Evolutionary conservation across 2,113 vertebrate genomes (phyloP), one percentile per base, ranked within the genome.

Genomic region (Lophotis ruficrista): DNA sequence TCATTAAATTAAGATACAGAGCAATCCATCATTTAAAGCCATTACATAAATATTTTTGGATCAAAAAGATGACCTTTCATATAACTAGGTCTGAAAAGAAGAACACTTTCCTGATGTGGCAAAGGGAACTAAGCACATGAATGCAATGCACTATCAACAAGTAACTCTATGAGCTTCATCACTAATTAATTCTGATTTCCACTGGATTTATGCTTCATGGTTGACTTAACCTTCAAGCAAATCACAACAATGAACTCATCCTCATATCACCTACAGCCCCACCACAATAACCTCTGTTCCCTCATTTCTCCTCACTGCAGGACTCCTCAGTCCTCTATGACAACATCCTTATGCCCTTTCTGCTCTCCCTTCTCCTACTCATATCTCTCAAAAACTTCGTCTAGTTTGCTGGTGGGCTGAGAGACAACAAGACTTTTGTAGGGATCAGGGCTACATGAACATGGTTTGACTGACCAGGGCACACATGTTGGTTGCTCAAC

Each of bases 1-100:
- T 71, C 90, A 65, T 91, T 94, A 93, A 94, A 64, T 70, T 91
- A 92, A 89, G 83, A 94, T 87, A 76, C n/a, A 91, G 70, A 75
- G 18, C 48, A 87, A 94, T 82, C 45, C 22, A 31, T 89, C 83
- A 92, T 71, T 79, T 95, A 83, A 89, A 87, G 31, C 54, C 9
- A 20, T 93, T 91, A 84, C 17, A 12, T 66, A 93, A 90, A 90
- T 21, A 19, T 83, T 92, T 89, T 92, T 25, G 53, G 76, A 89
- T 89, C 65, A 82, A 82, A 87, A 92, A 92, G 22, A 51, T 20
- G 68, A 79, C 33, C 57, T 84, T 90, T 75, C 53, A 31, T 83
- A 72, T 48, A 89, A 51, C 22, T 69, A 79, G 48, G 24, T 79
- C 48, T 87, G 86, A 84, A 94, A 96, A 91, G 76, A 89, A 33